phyloP scores from a whole-genome alignment of 2,888 invertebrate species.

The Neuroscelio doddi region DNA sequence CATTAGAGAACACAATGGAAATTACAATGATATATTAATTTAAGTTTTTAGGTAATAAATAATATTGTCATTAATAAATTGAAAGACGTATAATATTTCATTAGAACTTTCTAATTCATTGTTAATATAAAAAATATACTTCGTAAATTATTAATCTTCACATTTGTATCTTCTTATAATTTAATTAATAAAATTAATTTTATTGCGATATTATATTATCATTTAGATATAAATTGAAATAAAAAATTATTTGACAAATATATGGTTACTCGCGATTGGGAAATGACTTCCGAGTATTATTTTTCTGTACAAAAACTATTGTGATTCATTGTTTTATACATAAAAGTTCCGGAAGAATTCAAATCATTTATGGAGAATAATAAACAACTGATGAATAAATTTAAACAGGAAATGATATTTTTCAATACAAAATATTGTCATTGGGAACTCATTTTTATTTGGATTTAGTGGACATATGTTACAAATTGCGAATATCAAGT shows the following conservation, averaged over 20 bases:
- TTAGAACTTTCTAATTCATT: no score
- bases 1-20: slow-evolving; percentile 28
- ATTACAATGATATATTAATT: no score
- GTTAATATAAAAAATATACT: no score
- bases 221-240: no score
- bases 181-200: slow-evolving; percentile 1
- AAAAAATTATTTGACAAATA: no score
- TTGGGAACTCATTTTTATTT: not conserved
- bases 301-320: not conserved
- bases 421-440: not conserved
- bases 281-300: not conserved
- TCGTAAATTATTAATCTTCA: no score
- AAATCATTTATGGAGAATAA: not conserved
- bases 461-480: not conserved
- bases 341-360: not conserved
- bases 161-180: no score
- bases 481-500: not conserved
- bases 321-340: not conserved
- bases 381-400: not conserved
- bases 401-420: no score
- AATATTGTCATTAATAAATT: no score
- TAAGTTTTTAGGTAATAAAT: no score
- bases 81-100: no score
- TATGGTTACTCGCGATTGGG: no score
- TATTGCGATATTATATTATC: not conserved